Percentiles rank a stretch among this genome's conserved stretches.
phyloP scores from a whole-genome alignment of 2,797 vertebrate species.

The Momotus momota region DNA sequence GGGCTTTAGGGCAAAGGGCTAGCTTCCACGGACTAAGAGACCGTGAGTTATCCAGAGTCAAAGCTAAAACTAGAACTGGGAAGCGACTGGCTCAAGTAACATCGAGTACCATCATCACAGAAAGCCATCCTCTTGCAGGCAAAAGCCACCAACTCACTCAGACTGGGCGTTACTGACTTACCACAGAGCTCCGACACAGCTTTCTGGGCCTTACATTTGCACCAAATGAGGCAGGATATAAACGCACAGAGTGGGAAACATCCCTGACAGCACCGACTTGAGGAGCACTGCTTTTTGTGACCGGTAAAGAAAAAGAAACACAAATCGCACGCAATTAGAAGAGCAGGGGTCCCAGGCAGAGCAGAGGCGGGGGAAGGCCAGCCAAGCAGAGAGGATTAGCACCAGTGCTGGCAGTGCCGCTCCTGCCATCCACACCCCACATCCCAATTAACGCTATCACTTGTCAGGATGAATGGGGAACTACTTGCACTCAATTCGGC shows the following conservation, averaged over 20 bases:
- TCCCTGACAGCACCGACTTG: rapidly evolving
- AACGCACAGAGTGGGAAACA: not conserved
- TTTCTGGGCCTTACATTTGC: not conserved
- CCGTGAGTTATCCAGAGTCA: not conserved
- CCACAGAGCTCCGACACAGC: not conserved
- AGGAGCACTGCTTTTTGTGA: not conserved
- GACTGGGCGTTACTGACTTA: not conserved
- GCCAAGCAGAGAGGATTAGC: conserved; percentile 20
- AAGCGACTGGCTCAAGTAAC: not conserved
- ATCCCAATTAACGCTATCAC: conserved; percentile 27
- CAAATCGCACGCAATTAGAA: not conserved
- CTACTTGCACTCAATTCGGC: conserved; percentile 25
- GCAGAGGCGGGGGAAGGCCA: not conserved
- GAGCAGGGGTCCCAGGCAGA: not conserved
- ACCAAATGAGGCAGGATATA: not conserved
- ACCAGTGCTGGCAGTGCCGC: not conserved
- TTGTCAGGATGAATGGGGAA: conserved; percentile 47
- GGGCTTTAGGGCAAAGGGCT: not conserved
- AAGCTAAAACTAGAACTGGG: not conserved
- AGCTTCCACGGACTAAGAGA: not conserved
- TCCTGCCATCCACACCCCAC: not conserved
- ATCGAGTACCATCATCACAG: not conserved
- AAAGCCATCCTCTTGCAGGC: not conserved
- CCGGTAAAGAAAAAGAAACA: not conserved
- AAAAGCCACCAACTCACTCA: not conserved